Percentiles rank a stretch among this genome's conserved stretches.
phyloP scores from a whole-genome alignment of 2,113 vertebrate species.

The Carassius auratus region DNA sequence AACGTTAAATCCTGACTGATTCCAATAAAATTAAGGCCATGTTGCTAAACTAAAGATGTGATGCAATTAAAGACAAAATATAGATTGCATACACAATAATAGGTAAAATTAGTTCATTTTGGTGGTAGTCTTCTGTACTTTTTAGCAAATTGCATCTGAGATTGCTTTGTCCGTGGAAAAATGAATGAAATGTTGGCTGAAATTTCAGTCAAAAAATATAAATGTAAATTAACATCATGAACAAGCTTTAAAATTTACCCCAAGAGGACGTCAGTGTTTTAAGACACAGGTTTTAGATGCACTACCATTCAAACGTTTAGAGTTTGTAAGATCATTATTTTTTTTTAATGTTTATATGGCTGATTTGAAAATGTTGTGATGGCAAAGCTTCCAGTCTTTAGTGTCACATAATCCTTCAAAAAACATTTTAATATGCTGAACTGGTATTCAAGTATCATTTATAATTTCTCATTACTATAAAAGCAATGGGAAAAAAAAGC shows the following conservation, averaged over 20 bases:
- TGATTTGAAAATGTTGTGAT: not conserved
- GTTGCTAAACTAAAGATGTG: not conserved
- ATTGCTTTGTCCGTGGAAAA: not conserved
- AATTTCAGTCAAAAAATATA: not conserved
- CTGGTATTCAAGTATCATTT: not conserved
- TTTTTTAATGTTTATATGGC: not conserved
- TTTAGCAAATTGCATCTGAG: not conserved
- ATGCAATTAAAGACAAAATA: not conserved
- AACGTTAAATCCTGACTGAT: not conserved
- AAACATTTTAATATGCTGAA: not conserved
- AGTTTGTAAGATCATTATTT: not conserved
- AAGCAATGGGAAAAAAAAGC: no score
- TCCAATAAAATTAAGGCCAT: not conserved
- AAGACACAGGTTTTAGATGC: not conserved
- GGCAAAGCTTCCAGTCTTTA: not conserved
- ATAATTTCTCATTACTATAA: not conserved
- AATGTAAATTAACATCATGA: not conserved
- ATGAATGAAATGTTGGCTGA: not conserved
- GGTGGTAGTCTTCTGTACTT: not conserved
- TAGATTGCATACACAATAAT: not conserved
- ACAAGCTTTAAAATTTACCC: not conserved
- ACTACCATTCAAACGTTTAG: not conserved
- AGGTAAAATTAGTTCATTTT: not conserved
- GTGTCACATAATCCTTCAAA: not conserved
- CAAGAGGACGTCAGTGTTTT: not conserved